Evolutionary conservation across 2,797 vertebrate species (phyloP).

Genomic region (Cynopterus sphinx): DNA sequence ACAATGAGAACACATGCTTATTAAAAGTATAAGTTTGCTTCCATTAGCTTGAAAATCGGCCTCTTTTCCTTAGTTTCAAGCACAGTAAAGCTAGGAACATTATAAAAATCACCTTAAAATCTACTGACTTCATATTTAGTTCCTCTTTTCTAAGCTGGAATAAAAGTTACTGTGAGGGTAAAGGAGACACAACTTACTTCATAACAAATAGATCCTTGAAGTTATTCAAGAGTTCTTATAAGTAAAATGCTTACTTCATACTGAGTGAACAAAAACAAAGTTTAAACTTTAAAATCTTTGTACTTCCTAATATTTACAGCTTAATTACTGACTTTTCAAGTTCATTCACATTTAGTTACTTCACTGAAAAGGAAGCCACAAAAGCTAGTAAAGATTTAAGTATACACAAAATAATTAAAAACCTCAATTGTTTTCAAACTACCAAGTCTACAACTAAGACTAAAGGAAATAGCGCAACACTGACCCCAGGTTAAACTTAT

Average conservation of each 20-base stretch:
- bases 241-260: conserved; percentile 36
- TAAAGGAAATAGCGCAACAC: neutral
- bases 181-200: neutral
- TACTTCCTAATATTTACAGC: neutral
- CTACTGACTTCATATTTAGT: conserved; percentile 1
- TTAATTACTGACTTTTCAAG: neutral
- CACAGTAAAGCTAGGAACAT: neutral
- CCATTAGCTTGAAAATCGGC: neutral
- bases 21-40: neutral
- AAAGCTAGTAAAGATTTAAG: neutral
- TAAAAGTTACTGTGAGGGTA: neutral
- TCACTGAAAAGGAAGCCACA: neutral
- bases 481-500: neutral
- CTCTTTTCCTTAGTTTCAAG: conserved; percentile 9
- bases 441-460: conserved; percentile 28
- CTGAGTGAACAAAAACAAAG: neutral
- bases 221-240: neutral
- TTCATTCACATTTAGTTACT: neutral
- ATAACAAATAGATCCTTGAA: neutral
- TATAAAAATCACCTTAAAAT: conserved; percentile 41
- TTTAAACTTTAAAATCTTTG: conserved; percentile 4
- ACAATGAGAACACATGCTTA: neutral
- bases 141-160: neutral
- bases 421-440: neutral
- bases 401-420: conserved; percentile 34